A percentile compares a stretch with the other conserved stretches of the same genome.
Conservation (phyloP, 2,888 invertebrate species). For the Xylophagus ater region DNA sequence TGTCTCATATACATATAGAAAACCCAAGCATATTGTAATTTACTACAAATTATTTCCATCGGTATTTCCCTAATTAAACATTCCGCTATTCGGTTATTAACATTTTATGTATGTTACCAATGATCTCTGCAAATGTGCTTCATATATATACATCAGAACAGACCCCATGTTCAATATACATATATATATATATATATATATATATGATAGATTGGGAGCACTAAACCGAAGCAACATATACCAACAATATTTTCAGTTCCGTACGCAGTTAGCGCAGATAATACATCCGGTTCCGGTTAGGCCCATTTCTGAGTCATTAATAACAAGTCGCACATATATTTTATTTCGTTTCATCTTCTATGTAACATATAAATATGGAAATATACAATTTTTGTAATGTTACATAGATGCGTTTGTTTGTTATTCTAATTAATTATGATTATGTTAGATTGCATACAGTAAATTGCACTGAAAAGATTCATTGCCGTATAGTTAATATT, state of each 20-base stretch:
- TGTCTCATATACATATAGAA: no score
- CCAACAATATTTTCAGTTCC: slow-evolving; percentile 13
- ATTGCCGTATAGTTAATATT: no score
- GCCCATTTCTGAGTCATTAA: slow-evolving; percentile 28
- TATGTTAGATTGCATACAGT: no score
- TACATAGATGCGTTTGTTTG: no score
- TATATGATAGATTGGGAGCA: slow-evolving; percentile 3
- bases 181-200: not conserved
- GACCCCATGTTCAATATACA: slow-evolving; percentile 1
- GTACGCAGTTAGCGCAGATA: slow-evolving; percentile 39
- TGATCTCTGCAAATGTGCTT: slow-evolving; percentile 9
- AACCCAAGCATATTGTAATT: slow-evolving; percentile 3
- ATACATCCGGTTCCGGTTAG: slow-evolving; percentile 42
- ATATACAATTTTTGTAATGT: no score
- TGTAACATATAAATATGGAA: no score
- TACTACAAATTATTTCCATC: slow-evolving; percentile 3
- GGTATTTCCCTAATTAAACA: slow-evolving; percentile 14
- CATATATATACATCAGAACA: slow-evolving; percentile 6
- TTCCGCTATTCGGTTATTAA: slow-evolving; percentile 16
- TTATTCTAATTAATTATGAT: no score
- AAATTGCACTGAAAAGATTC: no score
- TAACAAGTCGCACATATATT: no score
- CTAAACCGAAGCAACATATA: slow-evolving; percentile 11
- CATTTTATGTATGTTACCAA: slow-evolving; percentile 4
- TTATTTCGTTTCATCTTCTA: no score